Evolutionary conservation across 2,888 invertebrate species (phyloP).

Genomic region (Eupsilia transversa): DNA sequence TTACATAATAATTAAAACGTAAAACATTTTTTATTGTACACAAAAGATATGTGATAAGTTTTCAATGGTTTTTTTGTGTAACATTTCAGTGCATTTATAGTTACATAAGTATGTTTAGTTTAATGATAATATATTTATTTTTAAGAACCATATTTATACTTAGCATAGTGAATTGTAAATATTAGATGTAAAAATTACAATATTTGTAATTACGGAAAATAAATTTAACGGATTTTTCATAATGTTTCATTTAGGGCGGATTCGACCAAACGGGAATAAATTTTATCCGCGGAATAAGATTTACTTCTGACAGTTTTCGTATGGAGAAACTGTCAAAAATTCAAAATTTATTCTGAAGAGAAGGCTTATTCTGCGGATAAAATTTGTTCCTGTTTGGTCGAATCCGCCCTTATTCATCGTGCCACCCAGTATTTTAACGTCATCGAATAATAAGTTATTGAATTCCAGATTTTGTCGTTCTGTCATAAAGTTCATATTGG

Average conservation of each 20-base stretch:
- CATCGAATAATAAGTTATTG: neutral
- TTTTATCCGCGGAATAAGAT: too few relatives aligned
- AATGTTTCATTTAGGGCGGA: too few relatives aligned
- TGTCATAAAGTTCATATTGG: slow-evolving; percentile 26
- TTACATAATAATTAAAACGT: slow-evolving; percentile 65
- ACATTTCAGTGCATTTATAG: slow-evolving; percentile 86
- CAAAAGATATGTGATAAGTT: slow-evolving; percentile 88
- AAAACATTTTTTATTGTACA: slow-evolving; percentile 77
- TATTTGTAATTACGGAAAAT: slow-evolving; percentile 87
- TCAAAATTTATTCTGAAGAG: too few relatives aligned
- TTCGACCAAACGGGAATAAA: too few relatives aligned
- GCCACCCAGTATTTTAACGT: neutral
- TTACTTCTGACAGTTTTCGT: too few relatives aligned
- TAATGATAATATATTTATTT: slow-evolving; percentile 81
- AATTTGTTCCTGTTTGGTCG: too few relatives aligned
- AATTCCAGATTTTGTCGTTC: neutral
- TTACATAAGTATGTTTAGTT: slow-evolving; percentile 65
- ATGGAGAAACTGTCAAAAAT: too few relatives aligned
- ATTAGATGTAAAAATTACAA: slow-evolving; percentile 86
- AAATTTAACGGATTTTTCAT: slow-evolving; percentile 77
- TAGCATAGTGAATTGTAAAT: slow-evolving; percentile 85
- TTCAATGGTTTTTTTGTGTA: slow-evolving; percentile 81
- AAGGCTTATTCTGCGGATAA: too few relatives aligned
- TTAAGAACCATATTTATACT: slow-evolving; percentile 85
- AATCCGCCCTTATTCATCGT: slow-evolving; percentile 3